A percentile compares a stretch with the other conserved stretches of the same genome.
Conservation (phyloP, 2,888 invertebrate genomes). For the Macrophya annulata region DNA sequence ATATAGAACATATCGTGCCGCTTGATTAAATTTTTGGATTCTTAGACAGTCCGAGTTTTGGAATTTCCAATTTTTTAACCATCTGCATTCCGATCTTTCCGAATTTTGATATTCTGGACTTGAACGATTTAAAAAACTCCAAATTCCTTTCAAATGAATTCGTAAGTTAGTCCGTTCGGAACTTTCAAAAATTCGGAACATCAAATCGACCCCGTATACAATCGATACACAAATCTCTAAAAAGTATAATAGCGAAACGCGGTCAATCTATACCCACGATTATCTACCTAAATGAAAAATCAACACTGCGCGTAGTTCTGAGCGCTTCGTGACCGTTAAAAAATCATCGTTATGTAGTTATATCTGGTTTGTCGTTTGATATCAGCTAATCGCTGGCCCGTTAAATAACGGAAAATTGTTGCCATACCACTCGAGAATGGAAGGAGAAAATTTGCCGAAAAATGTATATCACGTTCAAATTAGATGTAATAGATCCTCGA, state of each 20-base stretch:
- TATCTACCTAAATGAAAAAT: neutral
- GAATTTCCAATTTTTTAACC: too few relatives aligned
- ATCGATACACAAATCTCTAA: neutral
- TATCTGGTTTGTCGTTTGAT: neutral
- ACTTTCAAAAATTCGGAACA: too few relatives aligned
- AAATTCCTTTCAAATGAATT: too few relatives aligned
- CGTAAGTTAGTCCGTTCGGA: too few relatives aligned
- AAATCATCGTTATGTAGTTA: neutral
- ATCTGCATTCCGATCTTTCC: too few relatives aligned
- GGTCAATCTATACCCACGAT: neutral
- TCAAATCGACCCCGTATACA: too few relatives aligned
- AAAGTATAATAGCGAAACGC: neutral
- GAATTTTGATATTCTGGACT: too few relatives aligned
- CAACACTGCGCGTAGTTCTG: neutral
- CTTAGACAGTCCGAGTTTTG: too few relatives aligned
- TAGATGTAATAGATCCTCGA: neutral
- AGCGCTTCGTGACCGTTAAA: neutral
- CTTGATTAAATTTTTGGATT: too few relatives aligned
- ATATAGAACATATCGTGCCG: too few relatives aligned
- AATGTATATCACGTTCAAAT: too few relatives aligned
- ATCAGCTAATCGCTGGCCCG: conserved; percentile 13
- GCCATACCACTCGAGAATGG: neutral
- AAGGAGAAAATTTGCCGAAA: neutral
- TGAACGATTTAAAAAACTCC: too few relatives aligned
- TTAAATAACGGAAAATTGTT: conserved; percentile 11